Evolutionary conservation across 2,888 invertebrate species (phyloP), one percentile per base, ranked within the genome.

Genomic region (Melipona bicolor): DNA sequence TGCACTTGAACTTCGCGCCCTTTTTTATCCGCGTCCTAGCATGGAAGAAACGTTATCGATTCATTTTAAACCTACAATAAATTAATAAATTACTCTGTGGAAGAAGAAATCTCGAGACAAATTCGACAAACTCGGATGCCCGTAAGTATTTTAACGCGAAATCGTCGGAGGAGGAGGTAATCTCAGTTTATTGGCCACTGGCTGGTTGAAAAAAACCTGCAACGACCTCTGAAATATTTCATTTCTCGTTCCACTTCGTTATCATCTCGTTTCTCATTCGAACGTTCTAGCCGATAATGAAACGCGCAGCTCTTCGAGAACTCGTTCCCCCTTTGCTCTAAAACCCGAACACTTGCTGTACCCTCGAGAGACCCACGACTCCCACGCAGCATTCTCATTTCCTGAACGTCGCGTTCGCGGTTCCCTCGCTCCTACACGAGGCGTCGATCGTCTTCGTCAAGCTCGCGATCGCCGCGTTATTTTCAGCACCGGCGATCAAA

Each of bases 401-500:
- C 61, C 69, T 68, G 77, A 80, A 56, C 64, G 62, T 64, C 59
- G 36, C 62, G 75, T 75, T 80, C 79, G 15, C 50, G 43, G 49
- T 62, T 36, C 43, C 64, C 75, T 62, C 36, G 54, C 64, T 71
- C 54, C 77, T 71, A 54, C 70, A 61, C 69, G 71, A 36, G 49
- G 56, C 72, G 64, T 79, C 50, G 78, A n/a, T n/a, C n/a, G n/a
- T n/a, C n/a, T n/a, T n/a, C n/a, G n/a, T n/a, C n/a, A n/a, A n/a
- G n/a, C n/a, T n/a, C n/a, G n/a, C 72, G 79, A 79, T 74, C 54
- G 61, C 43, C 61, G 56, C 61, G 81, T 68, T 77, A 54, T 74
- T 77, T 79, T 79, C 69, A 73, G n/a, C 72, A 62, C 54, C 62
- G 74, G 68, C 78, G n/a, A n/a, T n/a, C n/a, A n/a, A 79, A 83